These are phyloP conservation scores for Drosophila hawaiiensis DNA, from an alignment of 2,888 invertebrate species.

Conservation along the genomic window DNA sequence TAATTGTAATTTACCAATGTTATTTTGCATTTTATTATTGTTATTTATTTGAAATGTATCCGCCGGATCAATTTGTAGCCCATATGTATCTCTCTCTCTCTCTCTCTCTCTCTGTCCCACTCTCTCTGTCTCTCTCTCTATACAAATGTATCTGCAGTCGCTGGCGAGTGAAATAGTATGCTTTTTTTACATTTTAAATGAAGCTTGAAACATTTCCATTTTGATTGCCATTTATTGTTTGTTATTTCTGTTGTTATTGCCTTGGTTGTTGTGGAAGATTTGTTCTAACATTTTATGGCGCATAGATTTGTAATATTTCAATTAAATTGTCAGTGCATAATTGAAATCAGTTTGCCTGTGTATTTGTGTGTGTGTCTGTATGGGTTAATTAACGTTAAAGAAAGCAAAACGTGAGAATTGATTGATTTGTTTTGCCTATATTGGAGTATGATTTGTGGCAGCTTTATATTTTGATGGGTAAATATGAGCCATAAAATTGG, in stretches of 20 bases:
- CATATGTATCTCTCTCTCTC: neutral
- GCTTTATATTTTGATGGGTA: neutral
- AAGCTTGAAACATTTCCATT: constrained; percentile 76
- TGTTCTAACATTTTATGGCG: constrained; percentile 78
- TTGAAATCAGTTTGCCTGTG: constrained; percentile 37
- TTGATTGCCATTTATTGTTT: constrained; percentile 59
- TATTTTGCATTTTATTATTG: constrained; percentile 54
- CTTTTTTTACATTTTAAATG: constrained; percentile 54
- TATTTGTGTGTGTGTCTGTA: constrained; percentile 1
- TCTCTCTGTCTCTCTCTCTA: neutral
- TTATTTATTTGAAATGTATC: constrained; percentile 80
- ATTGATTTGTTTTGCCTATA: constrained; percentile 40
- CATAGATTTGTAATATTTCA: constrained; percentile 76
- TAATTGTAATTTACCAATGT: constrained; percentile 65
- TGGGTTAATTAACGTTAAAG: constrained; percentile 52
- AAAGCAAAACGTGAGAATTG: constrained; percentile 29
- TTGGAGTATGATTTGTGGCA: constrained; percentile 13
- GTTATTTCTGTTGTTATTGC: constrained; percentile 52
- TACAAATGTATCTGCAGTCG: neutral
- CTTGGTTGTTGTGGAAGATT: constrained; percentile 57
- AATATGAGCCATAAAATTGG: neutral
- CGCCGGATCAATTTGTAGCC: constrained; percentile 71
- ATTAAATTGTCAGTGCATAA: constrained; percentile 75
- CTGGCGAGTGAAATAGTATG: constrained; percentile 12
- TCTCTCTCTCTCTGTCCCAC: neutral